A percentile compares a stretch with the other conserved stretches of the same genome.
Conservation (phyloP, 2,888 invertebrate genomes). For the Bugula neritina region DNA sequence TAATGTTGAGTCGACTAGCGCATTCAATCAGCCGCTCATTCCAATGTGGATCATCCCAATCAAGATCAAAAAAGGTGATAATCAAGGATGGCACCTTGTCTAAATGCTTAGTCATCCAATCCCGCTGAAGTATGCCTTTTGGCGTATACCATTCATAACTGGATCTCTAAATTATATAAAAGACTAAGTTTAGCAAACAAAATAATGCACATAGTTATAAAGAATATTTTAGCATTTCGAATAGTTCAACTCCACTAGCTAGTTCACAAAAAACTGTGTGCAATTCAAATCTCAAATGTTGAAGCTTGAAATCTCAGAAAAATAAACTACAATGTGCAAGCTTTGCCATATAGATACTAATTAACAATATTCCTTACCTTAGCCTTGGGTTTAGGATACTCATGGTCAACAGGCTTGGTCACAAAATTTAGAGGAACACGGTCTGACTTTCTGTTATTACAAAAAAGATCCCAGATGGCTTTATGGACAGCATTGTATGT, state of each 20-base stretch:
- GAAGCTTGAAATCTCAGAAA: no score
- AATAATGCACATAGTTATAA: no score
- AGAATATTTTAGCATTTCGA: no score
- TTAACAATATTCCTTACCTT: no score
- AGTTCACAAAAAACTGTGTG: no score
- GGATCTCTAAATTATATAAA: conserved; percentile 59
- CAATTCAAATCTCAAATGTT: no score
- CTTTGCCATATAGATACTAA: no score
- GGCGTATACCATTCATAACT: conserved; percentile 88
- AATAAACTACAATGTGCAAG: no score
- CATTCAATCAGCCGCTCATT: conserved; percentile 90
- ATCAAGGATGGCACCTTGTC: conserved; percentile 83
- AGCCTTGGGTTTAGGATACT: conserved; percentile 65
- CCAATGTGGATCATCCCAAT: conserved; percentile 93
- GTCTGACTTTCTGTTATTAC: conserved; percentile 72
- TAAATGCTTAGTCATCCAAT: conserved; percentile 91
- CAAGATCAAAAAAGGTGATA: conserved; percentile 90
- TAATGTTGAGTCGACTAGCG: conserved; percentile 73
- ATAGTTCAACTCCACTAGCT: no score
- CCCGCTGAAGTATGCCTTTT: conserved; percentile 79
- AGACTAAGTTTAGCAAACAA: no score
- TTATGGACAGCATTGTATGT: conserved; percentile 79
- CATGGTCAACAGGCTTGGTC: conserved; percentile 72
- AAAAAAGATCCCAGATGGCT: conserved; percentile 87
- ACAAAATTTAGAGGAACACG: conserved; percentile 78